Conservation (phyloP, 2,113 vertebrate species). For the Jacana jacana region DNA sequence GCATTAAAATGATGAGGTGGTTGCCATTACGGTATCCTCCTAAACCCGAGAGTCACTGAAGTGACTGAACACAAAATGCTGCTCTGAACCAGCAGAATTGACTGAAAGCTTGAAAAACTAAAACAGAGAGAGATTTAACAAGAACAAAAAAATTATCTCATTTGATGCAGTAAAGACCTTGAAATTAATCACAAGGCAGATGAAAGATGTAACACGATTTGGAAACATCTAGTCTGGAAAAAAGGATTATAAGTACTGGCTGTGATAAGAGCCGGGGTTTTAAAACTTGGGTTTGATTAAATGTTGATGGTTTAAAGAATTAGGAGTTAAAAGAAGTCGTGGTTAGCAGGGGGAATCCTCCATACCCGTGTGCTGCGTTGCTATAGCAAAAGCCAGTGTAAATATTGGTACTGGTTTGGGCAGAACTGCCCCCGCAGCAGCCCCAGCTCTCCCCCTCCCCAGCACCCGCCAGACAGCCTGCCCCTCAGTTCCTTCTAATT, state of each 20-base stretch:
- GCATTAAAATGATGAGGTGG: slow-evolving; percentile 39
- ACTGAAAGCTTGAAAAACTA: slow-evolving; percentile 39
- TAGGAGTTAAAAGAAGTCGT: slow-evolving; percentile 52
- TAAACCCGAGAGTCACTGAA: slow-evolving; percentile 17
- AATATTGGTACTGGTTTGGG: rapidly evolving
- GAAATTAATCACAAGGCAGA: slow-evolving; percentile 76
- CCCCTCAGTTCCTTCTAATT: not conserved
- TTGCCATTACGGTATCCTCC: not conserved
- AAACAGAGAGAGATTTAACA: slow-evolving; percentile 28
- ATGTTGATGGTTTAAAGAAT: slow-evolving; percentile 72
- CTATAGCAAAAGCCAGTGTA: not conserved
- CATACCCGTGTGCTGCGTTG: not conserved
- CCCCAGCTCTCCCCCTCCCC: not conserved
- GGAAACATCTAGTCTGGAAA: slow-evolving; percentile 75
- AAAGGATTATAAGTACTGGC: slow-evolving; percentile 72
- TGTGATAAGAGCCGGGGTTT: slow-evolving; percentile 73
- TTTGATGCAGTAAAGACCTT: slow-evolving; percentile 74
- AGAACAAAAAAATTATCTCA: not conserved
- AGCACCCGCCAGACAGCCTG: rapidly evolving
- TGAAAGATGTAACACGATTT: slow-evolving; percentile 77
- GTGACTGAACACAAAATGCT: slow-evolving; percentile 6
- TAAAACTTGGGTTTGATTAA: slow-evolving; percentile 65
- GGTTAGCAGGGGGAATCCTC: slow-evolving; percentile 1
- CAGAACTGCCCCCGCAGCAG: not conserved
- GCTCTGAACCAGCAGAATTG: slow-evolving; percentile 30